Evolutionary conservation across 2,888 invertebrate genomes (phyloP).

Genomic region (Iphiclides podalirius): DNA sequence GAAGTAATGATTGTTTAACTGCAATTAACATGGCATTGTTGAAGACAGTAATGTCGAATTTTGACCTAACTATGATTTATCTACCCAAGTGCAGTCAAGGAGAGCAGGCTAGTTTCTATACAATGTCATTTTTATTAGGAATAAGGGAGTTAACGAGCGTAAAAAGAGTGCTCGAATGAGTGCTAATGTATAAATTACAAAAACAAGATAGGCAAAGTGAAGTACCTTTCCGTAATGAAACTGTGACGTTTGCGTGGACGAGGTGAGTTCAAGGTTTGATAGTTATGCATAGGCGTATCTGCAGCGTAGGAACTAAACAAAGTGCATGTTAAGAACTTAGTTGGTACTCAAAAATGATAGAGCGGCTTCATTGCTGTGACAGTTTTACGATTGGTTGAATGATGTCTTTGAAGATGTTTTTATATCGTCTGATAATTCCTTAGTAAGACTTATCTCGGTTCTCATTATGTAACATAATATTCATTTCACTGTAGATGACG

Average conservation of each 20-base stretch:
- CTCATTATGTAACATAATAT: too few species aligned
- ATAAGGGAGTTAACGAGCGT: too few species aligned
- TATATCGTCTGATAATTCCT: background rate
- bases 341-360: background rate
- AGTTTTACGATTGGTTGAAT: background rate
- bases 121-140: too few species aligned
- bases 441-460: too few species aligned
- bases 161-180: too few species aligned
- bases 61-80: too few species aligned
- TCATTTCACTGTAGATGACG: too few species aligned
- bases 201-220: slow-evolving; percentile 13
- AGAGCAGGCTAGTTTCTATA: too few species aligned
- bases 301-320: slow-evolving; percentile 6
- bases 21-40: too few species aligned
- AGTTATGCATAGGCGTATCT: slow-evolving; percentile 12
- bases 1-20: too few species aligned
- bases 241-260: slow-evolving; percentile 12
- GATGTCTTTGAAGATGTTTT: background rate
- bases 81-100: too few species aligned
- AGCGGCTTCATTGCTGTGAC: background rate
- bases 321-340: slow-evolving; percentile 4
- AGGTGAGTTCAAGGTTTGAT: slow-evolving; percentile 20
- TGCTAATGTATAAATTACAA: slow-evolving; percentile 7
- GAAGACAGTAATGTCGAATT: too few species aligned
- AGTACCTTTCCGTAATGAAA: slow-evolving; percentile 10